Percentiles rank a stretch among this genome's conserved stretches.
Evolutionary conservation across 2,113 vertebrate species (phyloP).

Genomic region (Eretmochelys imbricata): DNA sequence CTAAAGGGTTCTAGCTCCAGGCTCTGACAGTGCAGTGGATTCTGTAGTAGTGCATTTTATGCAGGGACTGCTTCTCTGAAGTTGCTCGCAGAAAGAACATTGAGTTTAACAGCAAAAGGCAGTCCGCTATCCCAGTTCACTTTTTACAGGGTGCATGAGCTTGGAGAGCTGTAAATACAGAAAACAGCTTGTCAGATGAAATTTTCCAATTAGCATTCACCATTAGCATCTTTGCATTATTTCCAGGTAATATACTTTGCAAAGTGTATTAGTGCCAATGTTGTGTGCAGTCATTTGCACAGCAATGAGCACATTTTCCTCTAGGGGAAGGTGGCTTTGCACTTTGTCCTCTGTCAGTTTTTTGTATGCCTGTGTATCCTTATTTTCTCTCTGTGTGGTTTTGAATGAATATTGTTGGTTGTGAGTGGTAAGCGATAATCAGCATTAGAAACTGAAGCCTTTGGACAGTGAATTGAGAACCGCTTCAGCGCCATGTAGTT

Average conservation of each 20-base stretch:
- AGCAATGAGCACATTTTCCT: not conserved
- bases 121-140: not conserved
- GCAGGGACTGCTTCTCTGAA: not conserved
- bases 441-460: not conserved
- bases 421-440: not conserved
- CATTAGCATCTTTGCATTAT: not conserved
- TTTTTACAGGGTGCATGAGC: fast-evolving
- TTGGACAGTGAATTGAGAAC: not conserved
- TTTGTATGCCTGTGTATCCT: not conserved
- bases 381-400: not conserved
- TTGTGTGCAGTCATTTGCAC: not conserved
- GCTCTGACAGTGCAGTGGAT: not conserved
- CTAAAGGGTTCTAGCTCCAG: not conserved
- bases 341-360: not conserved
- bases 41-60: not conserved
- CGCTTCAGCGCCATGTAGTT: not conserved
- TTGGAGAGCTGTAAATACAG: not conserved
- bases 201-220: not conserved
- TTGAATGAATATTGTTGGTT: not conserved
- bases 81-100: not conserved
- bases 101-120: not conserved
- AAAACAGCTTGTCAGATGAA: not conserved
- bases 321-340: not conserved
- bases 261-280: not conserved
- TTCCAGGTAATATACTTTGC: not conserved